Evolutionary conservation across 2,113 vertebrate genomes (phyloP), one percentile per base, ranked within the genome.

Genomic region (Passerina amoena): DNA sequence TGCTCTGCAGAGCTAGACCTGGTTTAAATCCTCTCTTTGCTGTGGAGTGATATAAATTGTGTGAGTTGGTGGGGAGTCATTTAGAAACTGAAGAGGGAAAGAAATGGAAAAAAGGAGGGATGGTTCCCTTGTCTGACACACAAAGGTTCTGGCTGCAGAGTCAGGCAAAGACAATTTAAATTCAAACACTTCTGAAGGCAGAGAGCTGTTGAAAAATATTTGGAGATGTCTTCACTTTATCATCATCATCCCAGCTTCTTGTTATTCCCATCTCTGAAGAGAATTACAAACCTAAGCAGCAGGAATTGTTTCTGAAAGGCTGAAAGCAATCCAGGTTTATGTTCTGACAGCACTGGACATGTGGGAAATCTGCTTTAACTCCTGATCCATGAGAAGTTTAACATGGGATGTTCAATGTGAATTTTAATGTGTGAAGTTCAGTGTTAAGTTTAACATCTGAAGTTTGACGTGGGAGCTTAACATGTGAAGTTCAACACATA

Each of bases 371-470:
- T 66, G 9, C 9, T 91, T 81, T 35, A 57, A 68, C 82, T 69
- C 71, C 11, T 12, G 19, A 54, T 66, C 66, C 68, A 4, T 11
- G 30, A 6, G 68, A 7, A 5, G 22, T 14, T 64, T 14, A 33
- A 63, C 17, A 2, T 42, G 16, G 51, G 91, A 35, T 31, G 33
- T 66, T 77, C 51, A 80, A 64, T 10, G 1, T 64, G 9, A 4
- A 10, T 27, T 18, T 53, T n/a, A 56, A 56, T 12, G 18, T 31
- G 4, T 17, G 3, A 25, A 15, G 15, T 14, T 40, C 4, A 31
- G 18, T 31, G 4, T 17, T 3, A 25, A 15, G 15, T 14, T 40
- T 5, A 31, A 31, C 4, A 9, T 7, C 1, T 11, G 3, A 53
- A 53, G 33, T 22, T 75, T 53, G 76, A 8, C 7, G 9, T 15